phyloP scores from a whole-genome alignment of 2,888 invertebrate genomes.

The Tenthredo notha region DNA sequence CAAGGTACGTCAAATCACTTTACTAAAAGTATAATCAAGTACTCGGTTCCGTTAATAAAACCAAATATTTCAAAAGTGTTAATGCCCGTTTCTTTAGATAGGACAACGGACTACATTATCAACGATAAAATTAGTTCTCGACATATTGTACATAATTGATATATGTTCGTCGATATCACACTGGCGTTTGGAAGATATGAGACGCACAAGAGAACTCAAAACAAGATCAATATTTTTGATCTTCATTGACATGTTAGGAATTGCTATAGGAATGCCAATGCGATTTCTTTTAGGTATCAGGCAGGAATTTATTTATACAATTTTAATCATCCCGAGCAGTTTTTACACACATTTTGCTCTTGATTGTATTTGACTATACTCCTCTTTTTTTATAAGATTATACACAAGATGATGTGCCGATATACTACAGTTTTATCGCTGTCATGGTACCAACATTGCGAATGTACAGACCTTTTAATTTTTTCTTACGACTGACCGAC shows the following conservation, averaged over 20 bases:
- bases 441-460: slow-evolving; percentile 20
- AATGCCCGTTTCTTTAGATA: neutral
- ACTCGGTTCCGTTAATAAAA: neutral
- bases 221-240: slow-evolving; percentile 40
- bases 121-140: slow-evolving; percentile 5
- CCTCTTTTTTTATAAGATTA: neutral
- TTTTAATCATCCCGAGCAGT: neutral
- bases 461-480: slow-evolving; percentile 38
- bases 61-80: neutral
- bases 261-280: slow-evolving; percentile 33
- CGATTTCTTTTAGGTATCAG: slow-evolving; percentile 9
- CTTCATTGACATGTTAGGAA: slow-evolving; percentile 37
- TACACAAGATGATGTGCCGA: slow-evolving; percentile 2
- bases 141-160: slow-evolving; percentile 33
- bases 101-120: neutral
- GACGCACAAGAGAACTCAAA: slow-evolving; percentile 21
- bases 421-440: slow-evolving; percentile 17
- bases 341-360: neutral
- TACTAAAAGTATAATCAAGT: neutral
- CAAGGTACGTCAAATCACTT: neutral
- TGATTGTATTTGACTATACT: neutral
- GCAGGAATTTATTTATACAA: neutral
- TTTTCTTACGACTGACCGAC: slow-evolving; percentile 16
- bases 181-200: slow-evolving; percentile 44
- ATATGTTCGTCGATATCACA: slow-evolving; percentile 42